Base-by-base conservation (phyloP, 1,140 invertebrate species). In the Drosophila hydei region DNA sequence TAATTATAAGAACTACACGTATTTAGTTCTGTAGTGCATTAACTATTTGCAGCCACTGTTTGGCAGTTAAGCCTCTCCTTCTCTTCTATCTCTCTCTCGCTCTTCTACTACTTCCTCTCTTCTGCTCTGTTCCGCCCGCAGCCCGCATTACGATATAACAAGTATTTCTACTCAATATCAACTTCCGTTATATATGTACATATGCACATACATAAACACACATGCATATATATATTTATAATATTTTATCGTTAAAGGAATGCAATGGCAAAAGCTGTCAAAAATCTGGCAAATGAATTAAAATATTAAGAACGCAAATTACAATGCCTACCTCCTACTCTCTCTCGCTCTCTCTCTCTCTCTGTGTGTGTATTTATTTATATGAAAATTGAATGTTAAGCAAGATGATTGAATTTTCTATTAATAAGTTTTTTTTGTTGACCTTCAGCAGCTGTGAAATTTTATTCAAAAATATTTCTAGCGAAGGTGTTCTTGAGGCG, bases 371-470 rank as follows among this genome's bases (percentile, higher is more conserved):
- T 67, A 47, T 68, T 43, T 62, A 51, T 80, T 61, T 69, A 50
- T 87, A 88, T 69, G 71, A 88, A 81, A 81, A 85, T 75, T 75
- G 25, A 81, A 83, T 88, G 78, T 88, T 56, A 68, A 59, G 59
- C 60, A 78, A 87, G 81, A 87, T 87, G 81, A 87, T 81, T 87
- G 80, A 87, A 87, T 87, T 87, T 88, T 87, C 81, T 87, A 87
- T 87, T 88, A 81, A 88, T 87, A 87, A 72, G 67, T 72, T 27
- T 88, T 42, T 33, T 30, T 33, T 33, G 9, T 11, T 88, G 78
- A 87, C 81, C 81, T 87, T 87, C 81, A 88, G 40, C 65, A 63
- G 63, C 61, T 69, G 71, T 51, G 71, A 73, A 69, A 73, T 73
- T 42, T 42, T 42, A 30, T 62, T 62, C 56, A 27, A 55, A 68